Conservation (phyloP, 92 coral and sea anemone genomes). For the Epizoanthus stellaris region DNA sequence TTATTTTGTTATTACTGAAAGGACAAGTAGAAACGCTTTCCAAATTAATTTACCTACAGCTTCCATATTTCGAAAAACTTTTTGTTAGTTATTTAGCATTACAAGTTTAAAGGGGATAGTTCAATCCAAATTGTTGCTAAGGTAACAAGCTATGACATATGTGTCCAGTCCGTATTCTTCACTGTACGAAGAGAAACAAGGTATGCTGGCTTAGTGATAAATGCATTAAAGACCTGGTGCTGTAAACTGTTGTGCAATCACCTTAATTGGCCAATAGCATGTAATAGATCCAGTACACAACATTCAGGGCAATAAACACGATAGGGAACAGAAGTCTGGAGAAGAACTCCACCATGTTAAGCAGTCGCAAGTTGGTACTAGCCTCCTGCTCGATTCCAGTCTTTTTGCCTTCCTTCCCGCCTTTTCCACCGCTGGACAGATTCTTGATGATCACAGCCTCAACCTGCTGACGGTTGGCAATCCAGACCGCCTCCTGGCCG, state of each 20-base stretch:
- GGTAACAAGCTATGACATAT: too few species aligned
- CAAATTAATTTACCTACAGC: too few species aligned
- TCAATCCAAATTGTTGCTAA: too few species aligned
- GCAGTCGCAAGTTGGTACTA: constrained; percentile 56
- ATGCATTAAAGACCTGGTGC: neutral
- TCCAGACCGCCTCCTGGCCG: constrained; percentile 91
- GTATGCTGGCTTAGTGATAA: neutral
- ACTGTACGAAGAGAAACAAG: neutral
- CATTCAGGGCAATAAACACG: constrained; percentile 69
- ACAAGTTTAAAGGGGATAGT: too few species aligned
- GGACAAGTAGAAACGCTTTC: too few species aligned
- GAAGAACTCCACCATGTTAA: constrained; percentile 77
- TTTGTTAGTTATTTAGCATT: too few species aligned
- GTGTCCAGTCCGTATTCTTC: too few species aligned
- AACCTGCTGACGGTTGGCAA: constrained; percentile 83
- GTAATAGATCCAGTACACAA: constrained; percentile 83
- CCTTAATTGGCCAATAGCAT: constrained; percentile 21
- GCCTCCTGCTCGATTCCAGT: constrained; percentile 21
- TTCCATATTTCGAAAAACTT: too few species aligned
- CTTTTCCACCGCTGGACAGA: constrained; percentile 54
- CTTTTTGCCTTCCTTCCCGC: constrained; percentile 20
- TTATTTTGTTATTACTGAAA: too few species aligned
- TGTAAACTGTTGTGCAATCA: neutral
- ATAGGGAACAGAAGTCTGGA: constrained; percentile 84
- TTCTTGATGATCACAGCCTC: constrained; percentile 78